These are phyloP conservation scores for Eupristina koningsbergeri DNA, from an alignment of 1,140 invertebrate species.

Conservation along the genomic window DNA sequence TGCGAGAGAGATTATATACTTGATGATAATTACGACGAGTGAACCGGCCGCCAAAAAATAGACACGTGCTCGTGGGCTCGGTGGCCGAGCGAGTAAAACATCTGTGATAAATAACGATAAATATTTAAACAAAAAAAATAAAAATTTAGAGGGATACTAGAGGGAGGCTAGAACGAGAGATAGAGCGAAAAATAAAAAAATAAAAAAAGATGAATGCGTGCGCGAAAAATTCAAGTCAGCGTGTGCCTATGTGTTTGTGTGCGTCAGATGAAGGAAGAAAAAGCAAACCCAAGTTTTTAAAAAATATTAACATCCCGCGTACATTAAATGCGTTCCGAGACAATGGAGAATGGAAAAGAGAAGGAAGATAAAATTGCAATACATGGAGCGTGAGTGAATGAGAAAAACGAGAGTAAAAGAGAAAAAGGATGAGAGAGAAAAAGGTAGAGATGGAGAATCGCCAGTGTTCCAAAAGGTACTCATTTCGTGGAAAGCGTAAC, in stretches of 20 bases:
- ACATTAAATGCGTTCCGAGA: not conserved
- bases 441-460: conserved; percentile 49
- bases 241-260: conserved; percentile 49
- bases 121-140: conserved; percentile 50
- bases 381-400: not conserved
- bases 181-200: conserved; percentile 40
- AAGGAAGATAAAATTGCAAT: not conserved
- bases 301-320: conserved; percentile 12
- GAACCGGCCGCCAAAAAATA: conserved; percentile 30
- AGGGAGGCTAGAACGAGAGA: conserved; percentile 54
- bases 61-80: conserved; percentile 49
- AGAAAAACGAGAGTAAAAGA: not conserved
- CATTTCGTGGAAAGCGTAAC: conserved; percentile 49
- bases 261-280: conserved; percentile 25
- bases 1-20: conserved; percentile 52
- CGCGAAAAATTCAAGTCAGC: conserved; percentile 4
- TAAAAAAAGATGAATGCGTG: conserved; percentile 20
- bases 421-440: conserved; percentile 49
- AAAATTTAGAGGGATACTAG: conserved; percentile 62
- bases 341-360: not conserved
- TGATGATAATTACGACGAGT: conserved; percentile 48
- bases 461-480: conserved; percentile 52
- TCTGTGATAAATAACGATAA: conserved; percentile 69
- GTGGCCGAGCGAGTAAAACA: conserved; percentile 68
- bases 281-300: not conserved